These are phyloP conservation scores for Cistogaster globosa DNA, from an alignment of 2,888 invertebrate genomes.

Conservation along the genomic window DNA sequence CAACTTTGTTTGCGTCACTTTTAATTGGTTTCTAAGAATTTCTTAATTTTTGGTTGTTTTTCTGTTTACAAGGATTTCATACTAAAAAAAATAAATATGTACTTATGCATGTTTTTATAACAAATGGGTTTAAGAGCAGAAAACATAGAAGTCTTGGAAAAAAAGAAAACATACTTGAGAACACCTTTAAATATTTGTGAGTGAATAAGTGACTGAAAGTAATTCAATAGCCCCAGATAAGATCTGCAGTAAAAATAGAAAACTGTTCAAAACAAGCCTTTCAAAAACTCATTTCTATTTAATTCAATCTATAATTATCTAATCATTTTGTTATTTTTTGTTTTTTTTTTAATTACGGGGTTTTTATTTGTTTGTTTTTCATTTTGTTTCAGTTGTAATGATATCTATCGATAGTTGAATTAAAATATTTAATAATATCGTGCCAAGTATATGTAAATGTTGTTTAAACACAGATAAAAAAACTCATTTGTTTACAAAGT, in stretches of 20 bases:
- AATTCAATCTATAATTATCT: constrained; percentile 39
- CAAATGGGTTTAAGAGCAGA: no score
- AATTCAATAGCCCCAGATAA: not conserved
- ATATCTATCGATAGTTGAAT: constrained; percentile 27
- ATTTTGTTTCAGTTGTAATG: constrained; percentile 12
- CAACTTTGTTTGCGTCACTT: no score
- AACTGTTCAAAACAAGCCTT: constrained; percentile 16
- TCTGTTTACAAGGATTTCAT: no score
- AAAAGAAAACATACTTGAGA: no score
- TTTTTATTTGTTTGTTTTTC: constrained; percentile 2
- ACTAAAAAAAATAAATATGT: no score
- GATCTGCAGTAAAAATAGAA: not conserved
- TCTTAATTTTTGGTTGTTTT: no score
- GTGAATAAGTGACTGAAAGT: not conserved
- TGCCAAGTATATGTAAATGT: not conserved
- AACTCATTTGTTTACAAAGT: not conserved
- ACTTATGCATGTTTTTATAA: no score
- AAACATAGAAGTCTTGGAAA: no score
- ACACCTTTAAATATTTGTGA: not conserved
- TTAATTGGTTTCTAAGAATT: no score
- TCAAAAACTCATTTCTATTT: constrained; percentile 8
- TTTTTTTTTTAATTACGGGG: constrained; percentile 39
- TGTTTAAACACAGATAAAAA: not conserved
- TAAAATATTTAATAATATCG: constrained; percentile 27
- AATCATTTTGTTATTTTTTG: constrained; percentile 52